A percentile compares a stretch with the other conserved stretches of the same genome.
Conservation (phyloP, 2,888 invertebrate species). For the Ariolimax columbianus region DNA sequence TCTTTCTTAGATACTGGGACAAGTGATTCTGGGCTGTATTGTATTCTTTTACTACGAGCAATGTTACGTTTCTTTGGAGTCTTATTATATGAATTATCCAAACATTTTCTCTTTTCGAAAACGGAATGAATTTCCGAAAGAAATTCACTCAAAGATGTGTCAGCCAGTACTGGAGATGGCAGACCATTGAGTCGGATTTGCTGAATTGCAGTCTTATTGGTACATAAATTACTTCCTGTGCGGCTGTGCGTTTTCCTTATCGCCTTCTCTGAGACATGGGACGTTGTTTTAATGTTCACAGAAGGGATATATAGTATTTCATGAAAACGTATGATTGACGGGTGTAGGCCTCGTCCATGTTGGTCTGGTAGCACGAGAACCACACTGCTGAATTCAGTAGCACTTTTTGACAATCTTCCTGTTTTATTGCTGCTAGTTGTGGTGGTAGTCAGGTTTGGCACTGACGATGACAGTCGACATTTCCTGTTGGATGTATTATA, state of each 20-base stretch:
- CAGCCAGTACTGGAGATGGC: no score
- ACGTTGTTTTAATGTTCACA: neutral
- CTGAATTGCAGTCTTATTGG: neutral
- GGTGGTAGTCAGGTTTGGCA: conserved; percentile 7
- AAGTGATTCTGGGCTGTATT: conserved; percentile 18
- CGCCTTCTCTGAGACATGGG: neutral
- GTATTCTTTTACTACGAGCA: neutral
- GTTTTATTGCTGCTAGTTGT: neutral
- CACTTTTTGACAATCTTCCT: neutral
- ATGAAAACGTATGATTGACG: neutral
- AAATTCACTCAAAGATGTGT: neutral
- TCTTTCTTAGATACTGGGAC: neutral
- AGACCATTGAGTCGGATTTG: neutral
- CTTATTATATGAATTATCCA: conserved; percentile 15
- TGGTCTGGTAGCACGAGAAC: neutral
- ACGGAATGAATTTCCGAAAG: neutral
- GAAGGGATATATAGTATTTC: neutral
- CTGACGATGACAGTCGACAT: neutral
- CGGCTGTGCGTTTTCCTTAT: neutral
- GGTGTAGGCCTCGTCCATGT: no score
- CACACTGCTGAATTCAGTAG: neutral
- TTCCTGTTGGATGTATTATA: conserved; percentile 31
- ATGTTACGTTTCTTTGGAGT: neutral
- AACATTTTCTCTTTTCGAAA: neutral
- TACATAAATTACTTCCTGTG: no score